Conservation (phyloP, 2,888 invertebrate genomes). For the Athalia cordata region DNA sequence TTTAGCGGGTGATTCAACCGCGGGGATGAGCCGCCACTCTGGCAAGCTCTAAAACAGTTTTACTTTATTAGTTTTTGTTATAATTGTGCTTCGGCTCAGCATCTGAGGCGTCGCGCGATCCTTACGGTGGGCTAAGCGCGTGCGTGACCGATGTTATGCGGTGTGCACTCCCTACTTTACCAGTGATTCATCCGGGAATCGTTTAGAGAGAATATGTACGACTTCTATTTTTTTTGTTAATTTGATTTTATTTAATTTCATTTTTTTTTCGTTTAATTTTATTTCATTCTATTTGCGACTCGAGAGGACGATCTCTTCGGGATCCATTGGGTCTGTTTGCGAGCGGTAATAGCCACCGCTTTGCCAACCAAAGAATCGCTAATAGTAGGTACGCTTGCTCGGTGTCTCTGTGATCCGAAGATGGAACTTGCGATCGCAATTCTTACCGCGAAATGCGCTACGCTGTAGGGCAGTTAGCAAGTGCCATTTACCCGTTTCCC, state of each 20-base stretch:
- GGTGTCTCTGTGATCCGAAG: background rate
- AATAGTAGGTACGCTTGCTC: constrained; percentile 31
- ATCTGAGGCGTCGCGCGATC: constrained; percentile 48
- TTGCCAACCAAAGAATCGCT: constrained; percentile 47
- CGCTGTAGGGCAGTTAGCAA: background rate
- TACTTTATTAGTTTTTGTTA: no score
- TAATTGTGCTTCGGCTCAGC: constrained; percentile 39
- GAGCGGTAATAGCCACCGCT: constrained; percentile 64
- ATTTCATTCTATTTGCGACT: constrained; percentile 65
- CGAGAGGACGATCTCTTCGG: constrained; percentile 55
- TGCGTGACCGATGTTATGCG: constrained; percentile 22
- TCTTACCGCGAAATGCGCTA: background rate
- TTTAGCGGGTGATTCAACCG: constrained; percentile 67
- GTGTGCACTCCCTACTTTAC: constrained; percentile 47
- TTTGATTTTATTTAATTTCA: no score
- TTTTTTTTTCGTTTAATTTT: constrained; percentile 48
- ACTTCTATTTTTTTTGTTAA: no score
- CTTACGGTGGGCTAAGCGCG: background rate
- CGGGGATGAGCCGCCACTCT: no score
- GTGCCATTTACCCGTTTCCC: no score
- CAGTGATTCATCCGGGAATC: constrained; percentile 63
- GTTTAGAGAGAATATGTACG: constrained; percentile 55
- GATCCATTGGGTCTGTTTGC: constrained; percentile 68
- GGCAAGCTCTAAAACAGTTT: constrained; percentile 20
- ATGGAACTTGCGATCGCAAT: background rate